Evolutionary conservation across 2,113 vertebrate genomes (phyloP).

Genomic region (Aythya baeri): DNA sequence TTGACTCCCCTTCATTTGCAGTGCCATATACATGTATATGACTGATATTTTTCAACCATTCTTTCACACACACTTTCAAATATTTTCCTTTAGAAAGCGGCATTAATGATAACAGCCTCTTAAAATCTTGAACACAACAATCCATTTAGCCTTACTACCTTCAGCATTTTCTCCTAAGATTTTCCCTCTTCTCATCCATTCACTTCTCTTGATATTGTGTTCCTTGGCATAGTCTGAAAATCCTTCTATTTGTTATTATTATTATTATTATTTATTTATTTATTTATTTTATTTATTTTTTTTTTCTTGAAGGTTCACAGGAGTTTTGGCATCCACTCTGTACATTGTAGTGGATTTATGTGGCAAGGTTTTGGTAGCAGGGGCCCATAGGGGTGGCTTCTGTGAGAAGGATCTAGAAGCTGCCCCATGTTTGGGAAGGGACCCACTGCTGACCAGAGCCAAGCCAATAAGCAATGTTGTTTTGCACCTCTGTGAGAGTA

Average conservation of each 20-base stretch:
- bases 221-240: background rate
- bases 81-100: background rate
- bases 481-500: too few species aligned
- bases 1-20: background rate
- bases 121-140: background rate
- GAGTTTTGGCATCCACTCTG: background rate
- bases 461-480: too few species aligned
- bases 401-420: too few species aligned
- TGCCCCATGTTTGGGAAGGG: too few species aligned
- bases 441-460: too few species aligned
- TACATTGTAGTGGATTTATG: too few species aligned
- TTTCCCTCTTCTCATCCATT: background rate
- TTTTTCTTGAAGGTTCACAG: background rate
- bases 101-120: background rate
- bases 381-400: too few species aligned
- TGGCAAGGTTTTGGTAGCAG: too few species aligned
- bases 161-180: background rate
- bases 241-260: background rate
- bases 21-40: background rate
- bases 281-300: background rate
- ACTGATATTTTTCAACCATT: background rate
- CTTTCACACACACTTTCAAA: background rate
- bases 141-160: background rate
- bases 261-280: background rate
- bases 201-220: background rate